Evolutionary conservation across 2,113 vertebrate genomes (phyloP).

Genomic region (Lepidothrix coronata): DNA sequence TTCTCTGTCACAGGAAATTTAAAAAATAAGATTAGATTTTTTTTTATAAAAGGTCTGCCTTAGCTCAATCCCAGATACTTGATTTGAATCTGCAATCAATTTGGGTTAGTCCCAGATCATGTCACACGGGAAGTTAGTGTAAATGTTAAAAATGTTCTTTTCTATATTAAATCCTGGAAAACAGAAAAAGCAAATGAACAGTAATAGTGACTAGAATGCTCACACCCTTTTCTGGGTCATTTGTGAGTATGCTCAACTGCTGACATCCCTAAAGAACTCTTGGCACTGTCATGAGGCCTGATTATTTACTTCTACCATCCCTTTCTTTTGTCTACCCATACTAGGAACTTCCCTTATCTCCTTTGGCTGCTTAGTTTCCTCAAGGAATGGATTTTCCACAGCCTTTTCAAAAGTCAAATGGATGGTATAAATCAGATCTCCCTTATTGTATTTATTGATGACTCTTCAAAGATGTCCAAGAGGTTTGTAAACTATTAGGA

Average conservation of each 20-base stretch:
- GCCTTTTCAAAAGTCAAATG: not conserved
- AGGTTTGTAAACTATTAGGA: not conserved
- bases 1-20: not conserved
- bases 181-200: not conserved
- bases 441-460: not conserved
- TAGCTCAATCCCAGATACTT: not conserved
- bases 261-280: not conserved
- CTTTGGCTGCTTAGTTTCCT: not conserved
- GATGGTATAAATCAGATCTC: not conserved
- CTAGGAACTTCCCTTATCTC: not conserved
- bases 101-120: not conserved
- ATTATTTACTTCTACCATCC: not conserved
- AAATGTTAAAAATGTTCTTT: not conserved
- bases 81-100: conserved; percentile 19
- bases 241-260: not conserved
- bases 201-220: not conserved
- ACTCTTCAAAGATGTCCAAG: not conserved
- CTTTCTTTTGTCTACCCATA: not conserved
- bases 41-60: not conserved
- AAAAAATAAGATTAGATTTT: not conserved
- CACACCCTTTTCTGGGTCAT: not conserved
- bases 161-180: not conserved
- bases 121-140: not conserved
- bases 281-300: not conserved
- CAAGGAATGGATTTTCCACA: not conserved